phyloP scores from a whole-genome alignment of 2,113 vertebrate genomes.

The Rynchops niger region DNA sequence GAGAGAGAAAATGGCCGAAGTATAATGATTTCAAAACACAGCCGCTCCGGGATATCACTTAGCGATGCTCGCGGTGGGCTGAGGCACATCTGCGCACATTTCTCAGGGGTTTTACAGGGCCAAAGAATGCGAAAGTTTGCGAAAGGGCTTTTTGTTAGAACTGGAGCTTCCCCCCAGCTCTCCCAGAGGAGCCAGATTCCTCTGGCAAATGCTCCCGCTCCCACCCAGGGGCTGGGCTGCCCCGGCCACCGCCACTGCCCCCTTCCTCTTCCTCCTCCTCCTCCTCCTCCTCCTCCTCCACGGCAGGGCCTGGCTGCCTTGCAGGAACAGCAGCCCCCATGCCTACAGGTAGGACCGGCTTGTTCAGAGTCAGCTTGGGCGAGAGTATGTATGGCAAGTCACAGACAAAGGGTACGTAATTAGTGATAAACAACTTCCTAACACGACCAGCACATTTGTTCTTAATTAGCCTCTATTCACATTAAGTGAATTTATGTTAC shows the following conservation, averaged over 20 bases:
- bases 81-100: not conserved
- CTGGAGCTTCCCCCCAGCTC: not conserved
- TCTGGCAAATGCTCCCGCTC: not conserved
- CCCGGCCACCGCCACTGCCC: not conserved
- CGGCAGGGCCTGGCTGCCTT: not conserved
- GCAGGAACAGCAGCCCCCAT: not conserved
- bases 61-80: not conserved
- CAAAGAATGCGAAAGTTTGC: not conserved
- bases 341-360: not conserved
- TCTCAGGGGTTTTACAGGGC: not conserved
- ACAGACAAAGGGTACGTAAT: not conserved
- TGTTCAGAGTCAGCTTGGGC: not conserved
- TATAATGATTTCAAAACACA: not conserved
- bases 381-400: not conserved
- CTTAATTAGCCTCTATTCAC: constrained; percentile 39
- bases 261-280: not conserved
- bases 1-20: not conserved
- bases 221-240: constrained; percentile 5
- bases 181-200: not conserved
- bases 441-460: not conserved
- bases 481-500: constrained; percentile 12
- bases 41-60: not conserved
- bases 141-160: not conserved
- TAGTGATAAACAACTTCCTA: constrained; percentile 15
- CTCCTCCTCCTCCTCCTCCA: not conserved